Conservation (phyloP, 2,113 vertebrate species). For the Hystrix cristata region DNA sequence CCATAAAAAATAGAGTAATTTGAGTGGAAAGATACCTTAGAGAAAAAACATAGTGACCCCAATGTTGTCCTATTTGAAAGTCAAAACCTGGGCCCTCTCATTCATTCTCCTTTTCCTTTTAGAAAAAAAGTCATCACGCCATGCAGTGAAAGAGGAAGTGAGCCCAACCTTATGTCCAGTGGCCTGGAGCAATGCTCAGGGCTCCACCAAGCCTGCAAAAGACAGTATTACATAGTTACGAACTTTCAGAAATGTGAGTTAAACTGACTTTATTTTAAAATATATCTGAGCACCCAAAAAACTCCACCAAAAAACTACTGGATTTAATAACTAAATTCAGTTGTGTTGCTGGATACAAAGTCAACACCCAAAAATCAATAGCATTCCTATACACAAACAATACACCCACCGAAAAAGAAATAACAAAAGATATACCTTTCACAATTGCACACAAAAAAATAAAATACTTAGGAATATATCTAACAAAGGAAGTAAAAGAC, state of each 20-base stretch:
- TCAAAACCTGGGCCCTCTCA: neutral
- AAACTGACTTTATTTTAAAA: conserved; percentile 5
- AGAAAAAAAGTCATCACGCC: neutral
- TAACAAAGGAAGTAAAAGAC: too few relatives aligned
- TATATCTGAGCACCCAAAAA: too few relatives aligned
- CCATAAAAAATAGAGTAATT: neutral
- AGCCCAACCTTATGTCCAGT: neutral
- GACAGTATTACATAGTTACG: neutral
- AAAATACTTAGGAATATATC: too few relatives aligned
- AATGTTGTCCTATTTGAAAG: neutral
- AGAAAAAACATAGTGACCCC: neutral
- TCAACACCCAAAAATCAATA: too few relatives aligned
- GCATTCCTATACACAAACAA: too few relatives aligned
- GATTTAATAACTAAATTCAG: too few relatives aligned
- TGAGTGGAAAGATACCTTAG: neutral
- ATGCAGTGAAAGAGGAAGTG: neutral
- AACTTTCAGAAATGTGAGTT: neutral
- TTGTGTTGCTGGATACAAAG: too few relatives aligned
- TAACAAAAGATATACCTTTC: too few relatives aligned
- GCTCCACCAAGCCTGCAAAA: neutral
- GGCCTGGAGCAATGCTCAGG: neutral
- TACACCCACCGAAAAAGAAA: too few relatives aligned
- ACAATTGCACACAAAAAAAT: too few relatives aligned
- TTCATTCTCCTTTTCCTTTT: neutral
- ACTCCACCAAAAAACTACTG: too few relatives aligned